Evolutionary conservation across 2,113 vertebrate genomes (phyloP), one percentile per base, ranked within the genome.

Genomic region (Paramormyrops kingsleyae): DNA sequence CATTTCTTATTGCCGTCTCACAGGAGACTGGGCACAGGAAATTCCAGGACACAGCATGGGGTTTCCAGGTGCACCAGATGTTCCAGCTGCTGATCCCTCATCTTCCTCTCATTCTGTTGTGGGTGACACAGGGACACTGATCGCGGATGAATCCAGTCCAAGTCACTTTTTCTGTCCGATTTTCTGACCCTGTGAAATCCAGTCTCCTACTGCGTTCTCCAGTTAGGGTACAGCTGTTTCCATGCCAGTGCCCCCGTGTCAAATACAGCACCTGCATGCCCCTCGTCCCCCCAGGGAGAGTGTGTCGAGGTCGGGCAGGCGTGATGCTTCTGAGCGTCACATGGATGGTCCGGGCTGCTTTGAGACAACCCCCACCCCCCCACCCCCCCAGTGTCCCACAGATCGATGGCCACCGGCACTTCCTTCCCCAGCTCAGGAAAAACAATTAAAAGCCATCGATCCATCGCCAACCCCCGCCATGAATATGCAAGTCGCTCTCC

Each of bases 371-470:
- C 39, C 9, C 31, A 50, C 50, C 10, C 27, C 74, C 90, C 50
- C 10, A 17, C 74, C 90, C 89, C 10, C 27, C 74, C 90, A 88
- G 8, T 93, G 96, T 95, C 94, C 93, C 94, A 94, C 95, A 95
- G 96, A 99, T 99, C 98, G 97, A 99, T 99, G 95, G 96, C 96
- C 96, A 96, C 97, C 96, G 97, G 97, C 97, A 98, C 97, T 99
- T 98, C 97, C 97, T 97, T 97, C 97, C 96, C 97, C 96, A 97
- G 97, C 97, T 97, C 97, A 96, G 97, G 97, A 99, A 99, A 98
- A 99, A 99, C 98, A 99, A 99, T 99, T 99, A 99, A 99, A 99
- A 98, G 94, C 94, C 95, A 99, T 99, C 97, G 97, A 99, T 99
- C 96, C 96, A 92, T 93, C 94, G 94, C 94, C 92, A 91, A 93